Base-by-base conservation (phyloP, 2,113 vertebrate genomes). In the Otolemur garnettii region DNA sequence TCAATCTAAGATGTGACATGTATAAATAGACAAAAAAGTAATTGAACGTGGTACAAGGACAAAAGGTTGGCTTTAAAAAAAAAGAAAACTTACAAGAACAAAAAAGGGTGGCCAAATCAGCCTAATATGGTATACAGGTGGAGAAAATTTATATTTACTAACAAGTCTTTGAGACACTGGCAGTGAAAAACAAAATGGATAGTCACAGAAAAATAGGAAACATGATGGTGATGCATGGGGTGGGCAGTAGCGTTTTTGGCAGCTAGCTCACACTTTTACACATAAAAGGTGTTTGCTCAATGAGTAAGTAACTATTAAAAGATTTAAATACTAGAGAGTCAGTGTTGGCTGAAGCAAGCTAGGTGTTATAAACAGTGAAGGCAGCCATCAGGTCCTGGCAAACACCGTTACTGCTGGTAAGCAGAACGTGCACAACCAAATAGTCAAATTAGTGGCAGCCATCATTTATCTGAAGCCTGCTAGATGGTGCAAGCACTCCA, bases 21-120 rank as follows among this genome's bases (percentile, higher is more conserved):
- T 88, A 89, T 88, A 92, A 97, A 87, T 95, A 96, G 86, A 91
- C 93, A 30, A 69, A 96, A 89, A 96, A 60, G 59, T 86, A 45
- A 53, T 57, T 94, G 87, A 90, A 81, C 1, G 28, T 81, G 21
- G 28, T 77, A 33, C 53, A 21, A 90, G 89, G 87, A 94, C 71
- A 91, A 94, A 91, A 33, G 21, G 8, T 79, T 64, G 53, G 21
- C 35, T 91, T 60, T 68, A 50, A 82, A 22, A 62, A 50, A 50
- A 75, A 59, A 92, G 64, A 79, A 91, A 96, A 38, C 21, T 91
- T 33, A 62, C 12, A 45, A 3, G 33, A 78, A 84, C 42, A 79
- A 60, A 69, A 69, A 69, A 35, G 85, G 45, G 1, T 35, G 86
- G 55, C 33, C 72, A 87, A 78, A 68, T 82, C 42, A 90, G 26